Evolutionary conservation across 2,797 vertebrate species (phyloP).

Genomic region (Siniperca scherzeri): DNA sequence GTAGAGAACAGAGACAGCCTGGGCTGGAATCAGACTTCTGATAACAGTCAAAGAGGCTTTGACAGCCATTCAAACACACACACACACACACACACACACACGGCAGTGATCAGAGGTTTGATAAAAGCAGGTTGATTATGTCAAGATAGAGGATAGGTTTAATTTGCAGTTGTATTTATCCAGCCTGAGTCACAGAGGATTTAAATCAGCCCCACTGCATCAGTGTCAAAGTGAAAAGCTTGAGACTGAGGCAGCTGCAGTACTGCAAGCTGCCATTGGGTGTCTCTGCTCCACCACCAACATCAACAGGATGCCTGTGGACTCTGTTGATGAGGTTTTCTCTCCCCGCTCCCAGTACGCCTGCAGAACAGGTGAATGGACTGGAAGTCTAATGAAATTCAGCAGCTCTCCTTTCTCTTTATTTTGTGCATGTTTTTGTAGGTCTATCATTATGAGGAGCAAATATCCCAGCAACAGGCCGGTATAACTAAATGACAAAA

Average conservation of each 20-base stretch:
- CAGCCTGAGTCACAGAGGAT: conserved; percentile 22
- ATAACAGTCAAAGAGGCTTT: conserved; percentile 52
- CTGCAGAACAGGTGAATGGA: conserved; percentile 53
- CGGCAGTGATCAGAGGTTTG: conserved; percentile 28
- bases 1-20: conserved; percentile 50
- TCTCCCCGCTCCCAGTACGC: not conserved
- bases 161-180: conserved; percentile 21
- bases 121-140: conserved; percentile 40
- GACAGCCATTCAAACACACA: conserved; percentile 32
- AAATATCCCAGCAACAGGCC: conserved; percentile 1
- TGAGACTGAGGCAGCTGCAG: conserved; percentile 34
- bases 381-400: conserved; percentile 37
- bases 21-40: conserved; percentile 52
- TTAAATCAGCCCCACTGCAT: conserved; percentile 26
- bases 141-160: conserved; percentile 5
- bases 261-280: conserved; percentile 65
- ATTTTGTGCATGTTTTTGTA: conserved; percentile 10
- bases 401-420: conserved; percentile 29
- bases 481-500: conserved; percentile 1
- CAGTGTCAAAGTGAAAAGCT: not conserved
- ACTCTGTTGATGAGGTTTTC: conserved; percentile 35
- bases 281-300: conserved; percentile 83
- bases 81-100: conserved; percentile 17
- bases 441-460: not conserved
- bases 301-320: conserved; percentile 24